A percentile compares a stretch with the other conserved stretches of the same genome.
These are phyloP conservation scores for Choristoneura fumiferana DNA, from an alignment of 1,140 invertebrate species.

Conservation along the genomic window DNA sequence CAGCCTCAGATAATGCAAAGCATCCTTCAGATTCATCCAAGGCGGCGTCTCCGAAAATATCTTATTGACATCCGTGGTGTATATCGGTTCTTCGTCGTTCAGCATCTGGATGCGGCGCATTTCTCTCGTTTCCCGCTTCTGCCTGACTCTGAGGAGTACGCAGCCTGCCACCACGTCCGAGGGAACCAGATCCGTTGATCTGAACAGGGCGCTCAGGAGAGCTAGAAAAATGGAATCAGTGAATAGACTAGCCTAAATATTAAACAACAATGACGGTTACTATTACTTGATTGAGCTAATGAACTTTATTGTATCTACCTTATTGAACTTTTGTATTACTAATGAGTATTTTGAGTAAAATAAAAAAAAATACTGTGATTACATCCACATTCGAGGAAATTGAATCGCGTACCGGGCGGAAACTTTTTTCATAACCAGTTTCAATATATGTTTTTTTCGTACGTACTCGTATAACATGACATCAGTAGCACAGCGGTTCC, in stretches of 20 bases:
- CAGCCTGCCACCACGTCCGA: constrained; percentile 93
- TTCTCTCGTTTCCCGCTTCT: constrained; percentile 85
- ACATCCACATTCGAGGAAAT: no score
- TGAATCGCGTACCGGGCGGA: no score
- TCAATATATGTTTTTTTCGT: no score
- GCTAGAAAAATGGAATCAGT: constrained; percentile 69
- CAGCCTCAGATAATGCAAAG: constrained; percentile 87
- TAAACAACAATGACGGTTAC: no score
- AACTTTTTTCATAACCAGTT: no score
- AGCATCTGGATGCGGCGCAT: constrained; percentile 84
- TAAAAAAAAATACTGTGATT: no score
- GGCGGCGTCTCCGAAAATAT: constrained; percentile 81
- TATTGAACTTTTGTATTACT: no score
- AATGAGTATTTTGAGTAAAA: no score
- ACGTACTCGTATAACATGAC: no score
- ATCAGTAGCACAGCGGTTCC: no score
- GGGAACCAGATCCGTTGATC: constrained; percentile 91
- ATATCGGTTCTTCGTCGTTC: constrained; percentile 83
- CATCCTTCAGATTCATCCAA: constrained; percentile 90
- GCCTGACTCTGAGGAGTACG: constrained; percentile 86
- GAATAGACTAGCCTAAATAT: constrained; percentile 7
- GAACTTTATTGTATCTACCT: no score
- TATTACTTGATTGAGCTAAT: no score
- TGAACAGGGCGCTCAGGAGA: constrained; percentile 86
- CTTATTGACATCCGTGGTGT: constrained; percentile 81